Percentiles rank a stretch among this genome's conserved stretches.
Evolutionary conservation across 2,113 vertebrate species (phyloP).

Genomic region (Corythornis vintsioides): DNA sequence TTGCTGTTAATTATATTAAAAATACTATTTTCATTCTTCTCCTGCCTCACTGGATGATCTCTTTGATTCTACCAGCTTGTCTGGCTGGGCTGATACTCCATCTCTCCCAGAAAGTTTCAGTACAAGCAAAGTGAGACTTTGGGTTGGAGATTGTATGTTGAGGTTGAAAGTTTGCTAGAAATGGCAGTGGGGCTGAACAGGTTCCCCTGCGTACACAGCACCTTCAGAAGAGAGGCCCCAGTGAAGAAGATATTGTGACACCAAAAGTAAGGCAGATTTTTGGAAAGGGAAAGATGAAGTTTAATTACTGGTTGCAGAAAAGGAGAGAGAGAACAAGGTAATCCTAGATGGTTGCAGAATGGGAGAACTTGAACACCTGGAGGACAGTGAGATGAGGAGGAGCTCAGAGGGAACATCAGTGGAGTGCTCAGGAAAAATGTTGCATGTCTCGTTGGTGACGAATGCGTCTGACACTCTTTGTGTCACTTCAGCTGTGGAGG

Average conservation of each 20-base stretch:
- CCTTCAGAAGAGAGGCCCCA: background rate
- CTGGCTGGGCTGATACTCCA: background rate
- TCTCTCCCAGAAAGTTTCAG: background rate
- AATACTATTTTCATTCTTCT: conserved; percentile 84
- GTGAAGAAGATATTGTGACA: background rate
- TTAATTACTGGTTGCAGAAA: background rate
- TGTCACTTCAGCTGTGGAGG: conserved; percentile 27
- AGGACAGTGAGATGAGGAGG: background rate
- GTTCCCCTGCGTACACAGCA: fast-evolving
- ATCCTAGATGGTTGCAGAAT: background rate
- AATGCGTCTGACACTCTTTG: background rate
- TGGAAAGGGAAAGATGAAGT: background rate
- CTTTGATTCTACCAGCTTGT: background rate
- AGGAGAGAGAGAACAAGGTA: background rate
- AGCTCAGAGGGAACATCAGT: background rate
- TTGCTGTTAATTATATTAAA: conserved; percentile 83
- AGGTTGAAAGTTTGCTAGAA: background rate
- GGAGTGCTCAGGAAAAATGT: background rate
- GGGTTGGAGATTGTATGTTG: background rate
- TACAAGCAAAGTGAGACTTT: background rate
- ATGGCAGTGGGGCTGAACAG: background rate
- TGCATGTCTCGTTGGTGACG: background rate
- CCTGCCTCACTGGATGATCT: conserved; percentile 59
- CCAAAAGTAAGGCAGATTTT: background rate
- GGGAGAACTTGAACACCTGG: background rate